Base-by-base conservation (phyloP, 2,113 vertebrate genomes). In the Rhinopomastus cyanomelas region DNA sequence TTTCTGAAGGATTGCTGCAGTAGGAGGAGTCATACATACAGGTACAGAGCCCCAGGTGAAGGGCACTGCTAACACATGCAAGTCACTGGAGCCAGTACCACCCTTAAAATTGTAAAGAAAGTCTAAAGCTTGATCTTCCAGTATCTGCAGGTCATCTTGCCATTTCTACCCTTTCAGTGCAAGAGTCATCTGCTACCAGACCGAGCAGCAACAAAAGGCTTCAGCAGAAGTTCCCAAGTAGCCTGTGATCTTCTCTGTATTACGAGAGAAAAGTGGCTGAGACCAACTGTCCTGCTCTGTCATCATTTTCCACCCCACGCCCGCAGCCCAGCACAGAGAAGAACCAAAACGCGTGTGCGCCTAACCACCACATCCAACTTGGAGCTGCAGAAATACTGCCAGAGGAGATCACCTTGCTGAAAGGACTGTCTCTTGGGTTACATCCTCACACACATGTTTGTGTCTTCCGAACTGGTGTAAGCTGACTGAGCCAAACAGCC, bases 151-250 rank as follows among this genome's bases (percentile, higher is more conserved):
- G 3, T 68, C 52, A 37, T 59, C n/a, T 61, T 62, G 57, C 20
- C 18, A 11, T 74, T 87, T 87, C 62, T 56, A 55, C 23, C 67
- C 52, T 62, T 15, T 26, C 42, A 82, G 68, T 62, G 26, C 62
- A 29, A 74, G 18, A 20, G 17, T n/a, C 34, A 37, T 51, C 27
- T 55, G 51, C 56, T 69, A 69, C 48, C 34, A 66, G 64, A 60
- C 55, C 48, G 85, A 71, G 68, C 18, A 92, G 61, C 55, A 89
- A 80, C 36, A 90, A 74, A 94, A 81, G 48, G 64, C 64, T 87
- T 27, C n/a, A 91, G 75, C 46, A 91, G 46, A 25, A 73, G 44
- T 20, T 93, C 56, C 68, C 6, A 5, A 29, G 60, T 44, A 79
- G 72, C 29, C 79, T 92, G 27, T 89, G 72, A 76, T 80, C 51